Conservation (phyloP, 2,888 invertebrate genomes). For the Epirrita christyi region DNA sequence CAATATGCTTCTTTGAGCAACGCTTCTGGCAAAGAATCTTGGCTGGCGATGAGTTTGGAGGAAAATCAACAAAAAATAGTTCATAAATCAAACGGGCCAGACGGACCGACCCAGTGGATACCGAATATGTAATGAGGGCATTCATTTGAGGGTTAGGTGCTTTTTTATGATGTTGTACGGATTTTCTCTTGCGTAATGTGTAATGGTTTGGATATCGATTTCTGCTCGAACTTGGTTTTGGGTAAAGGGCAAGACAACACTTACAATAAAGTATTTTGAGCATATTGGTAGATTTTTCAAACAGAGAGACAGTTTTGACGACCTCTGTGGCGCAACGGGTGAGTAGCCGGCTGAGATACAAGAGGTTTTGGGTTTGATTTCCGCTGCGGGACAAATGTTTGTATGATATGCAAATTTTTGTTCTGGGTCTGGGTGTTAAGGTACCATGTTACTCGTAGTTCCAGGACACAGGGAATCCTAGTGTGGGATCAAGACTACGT, state of each 20-base stretch:
- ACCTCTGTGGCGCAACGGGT: no score
- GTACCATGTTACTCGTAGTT: no score
- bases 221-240: conserved; percentile 7
- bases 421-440: no score
- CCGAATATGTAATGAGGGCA: conserved; percentile 73
- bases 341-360: no score
- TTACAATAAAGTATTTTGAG: neutral
- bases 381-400: no score
- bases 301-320: neutral
- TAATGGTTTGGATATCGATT: conserved; percentile 34
- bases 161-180: conserved; percentile 59
- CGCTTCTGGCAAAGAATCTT: conserved; percentile 69
- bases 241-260: neutral
- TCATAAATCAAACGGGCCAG: conserved; percentile 75
- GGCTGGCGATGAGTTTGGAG: conserved; percentile 52
- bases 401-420: no score
- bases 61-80: conserved; percentile 68
- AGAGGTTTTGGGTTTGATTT: no score
- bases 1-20: conserved; percentile 76
- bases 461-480: no score
- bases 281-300: neutral
- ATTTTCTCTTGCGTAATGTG: conserved; percentile 49
- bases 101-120: conserved; percentile 66
- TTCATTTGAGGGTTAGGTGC: conserved; percentile 68
- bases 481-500: no score